These are phyloP conservation scores for Stichodactyla mertensii DNA, from an alignment of 64 coral and sea anemone species.

Conservation along the genomic window DNA sequence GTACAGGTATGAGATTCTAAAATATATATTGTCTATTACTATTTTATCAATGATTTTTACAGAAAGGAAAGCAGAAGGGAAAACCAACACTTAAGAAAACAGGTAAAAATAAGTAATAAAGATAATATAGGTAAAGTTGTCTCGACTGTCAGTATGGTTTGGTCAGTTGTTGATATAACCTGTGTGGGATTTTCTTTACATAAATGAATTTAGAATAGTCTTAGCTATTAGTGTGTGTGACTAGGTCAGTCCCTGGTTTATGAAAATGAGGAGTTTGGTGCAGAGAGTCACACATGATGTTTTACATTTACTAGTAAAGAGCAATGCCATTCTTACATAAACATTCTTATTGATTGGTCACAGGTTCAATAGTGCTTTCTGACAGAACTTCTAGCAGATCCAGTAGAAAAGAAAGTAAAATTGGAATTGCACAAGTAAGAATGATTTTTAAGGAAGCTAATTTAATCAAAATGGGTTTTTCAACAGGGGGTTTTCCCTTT, in stretches of 20 bases:
- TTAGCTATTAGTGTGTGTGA: no score
- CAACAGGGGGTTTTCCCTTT: not conserved
- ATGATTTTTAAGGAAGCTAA: no score
- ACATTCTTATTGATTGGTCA: not conserved
- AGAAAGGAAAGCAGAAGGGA: slow-evolving; percentile 63
- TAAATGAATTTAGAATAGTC: no score
- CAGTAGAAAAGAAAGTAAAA: slow-evolving; percentile 59
- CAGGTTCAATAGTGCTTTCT: slow-evolving; percentile 30
- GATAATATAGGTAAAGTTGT: no score
- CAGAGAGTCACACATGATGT: no score
- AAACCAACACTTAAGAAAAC: slow-evolving; percentile 41
- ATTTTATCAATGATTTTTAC: not conserved
- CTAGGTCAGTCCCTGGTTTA: no score
- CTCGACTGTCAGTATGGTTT: no score
- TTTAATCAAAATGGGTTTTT: not conserved
- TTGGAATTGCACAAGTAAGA: slow-evolving; percentile 7
- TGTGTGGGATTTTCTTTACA: no score
- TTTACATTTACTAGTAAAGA: no score
- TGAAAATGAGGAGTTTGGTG: no score
- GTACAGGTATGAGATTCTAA: no score
- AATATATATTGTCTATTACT: not conserved
- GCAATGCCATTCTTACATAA: not conserved
- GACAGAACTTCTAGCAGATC: slow-evolving; percentile 67
- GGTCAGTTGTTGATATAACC: no score
- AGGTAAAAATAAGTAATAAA: slow-evolving; percentile 24